These are phyloP conservation scores for Leuciscus waleckii DNA, from an alignment of 2,797 vertebrate genomes.

Conservation along the genomic window DNA sequence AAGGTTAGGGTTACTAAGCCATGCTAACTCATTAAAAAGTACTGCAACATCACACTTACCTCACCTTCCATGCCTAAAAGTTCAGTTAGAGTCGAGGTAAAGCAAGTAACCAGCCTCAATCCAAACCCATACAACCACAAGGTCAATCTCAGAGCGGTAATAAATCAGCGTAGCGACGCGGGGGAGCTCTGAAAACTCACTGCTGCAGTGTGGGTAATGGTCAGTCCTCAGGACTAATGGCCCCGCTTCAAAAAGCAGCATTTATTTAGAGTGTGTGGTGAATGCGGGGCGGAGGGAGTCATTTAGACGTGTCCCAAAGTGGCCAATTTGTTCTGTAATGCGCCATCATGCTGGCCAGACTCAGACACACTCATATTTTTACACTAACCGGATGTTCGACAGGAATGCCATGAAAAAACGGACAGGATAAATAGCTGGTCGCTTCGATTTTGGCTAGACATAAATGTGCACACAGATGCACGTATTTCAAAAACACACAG, in stretches of 20 bases:
- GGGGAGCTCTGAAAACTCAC: conserved; percentile 33
- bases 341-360: conserved; percentile 38
- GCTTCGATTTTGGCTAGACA: background rate
- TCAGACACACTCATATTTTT: conserved; percentile 12
- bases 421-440: background rate
- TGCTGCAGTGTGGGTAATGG: conserved; percentile 57
- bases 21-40: conserved; percentile 21
- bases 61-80: conserved; percentile 47
- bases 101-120: conserved; percentile 26
- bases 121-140: conserved; percentile 21
- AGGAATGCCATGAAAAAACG: background rate
- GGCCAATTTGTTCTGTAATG: conserved; percentile 52
- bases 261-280: conserved; percentile 47
- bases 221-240: conserved; percentile 55
- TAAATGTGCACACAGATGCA: conserved; percentile 14
- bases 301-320: conserved; percentile 56
- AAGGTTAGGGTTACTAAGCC: background rate
- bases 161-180: conserved; percentile 18
- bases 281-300: conserved; percentile 44
- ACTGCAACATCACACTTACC: conserved; percentile 49
- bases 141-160: conserved; percentile 32
- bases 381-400: conserved; percentile 8
- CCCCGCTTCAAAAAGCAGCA: conserved; percentile 53
- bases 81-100: background rate
- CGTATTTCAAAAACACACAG: conserved; percentile 48